Conservation (phyloP, 2,797 vertebrate genomes). For the Jordanella pulchra region DNA sequence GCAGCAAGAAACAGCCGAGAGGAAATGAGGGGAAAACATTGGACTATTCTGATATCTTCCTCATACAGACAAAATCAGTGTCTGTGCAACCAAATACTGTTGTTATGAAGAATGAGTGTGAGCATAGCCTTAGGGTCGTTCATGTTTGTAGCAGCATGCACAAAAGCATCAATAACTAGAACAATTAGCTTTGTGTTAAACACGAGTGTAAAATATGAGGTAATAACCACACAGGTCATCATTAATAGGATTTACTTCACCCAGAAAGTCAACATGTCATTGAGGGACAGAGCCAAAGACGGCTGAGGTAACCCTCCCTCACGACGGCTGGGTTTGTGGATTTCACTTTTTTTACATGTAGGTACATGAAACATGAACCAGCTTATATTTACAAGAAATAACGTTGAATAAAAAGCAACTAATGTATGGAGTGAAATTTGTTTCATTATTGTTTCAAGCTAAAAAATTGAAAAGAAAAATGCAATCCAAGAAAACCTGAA, state of each 20-base stretch:
- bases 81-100: neutral
- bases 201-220: neutral
- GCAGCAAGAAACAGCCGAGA: no score
- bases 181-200: neutral
- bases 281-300: conserved; percentile 22
- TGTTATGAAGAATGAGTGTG: conserved; percentile 29
- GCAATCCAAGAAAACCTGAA: no score
- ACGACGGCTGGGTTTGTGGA: conserved; percentile 20
- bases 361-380: conserved; percentile 57
- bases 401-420: conserved; percentile 8
- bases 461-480: no score
- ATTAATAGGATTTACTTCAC: conserved; percentile 6
- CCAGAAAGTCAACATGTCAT: conserved; percentile 58
- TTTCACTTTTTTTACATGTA: conserved; percentile 23
- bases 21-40: no score
- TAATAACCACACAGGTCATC: neutral
- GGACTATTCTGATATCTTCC: no score
- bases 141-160: conserved; percentile 56
- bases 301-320: conserved; percentile 18
- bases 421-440: neutral
- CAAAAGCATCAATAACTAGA: conserved; percentile 25
- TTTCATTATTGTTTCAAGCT: no score
- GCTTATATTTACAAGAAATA: conserved; percentile 7
- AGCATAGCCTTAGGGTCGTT: conserved; percentile 51
- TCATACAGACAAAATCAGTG: conserved; percentile 6